Evolutionary conservation across 1,140 invertebrate genomes (phyloP), one percentile per base, ranked within the genome.

Genomic region (Sminthurinus signatus): DNA sequence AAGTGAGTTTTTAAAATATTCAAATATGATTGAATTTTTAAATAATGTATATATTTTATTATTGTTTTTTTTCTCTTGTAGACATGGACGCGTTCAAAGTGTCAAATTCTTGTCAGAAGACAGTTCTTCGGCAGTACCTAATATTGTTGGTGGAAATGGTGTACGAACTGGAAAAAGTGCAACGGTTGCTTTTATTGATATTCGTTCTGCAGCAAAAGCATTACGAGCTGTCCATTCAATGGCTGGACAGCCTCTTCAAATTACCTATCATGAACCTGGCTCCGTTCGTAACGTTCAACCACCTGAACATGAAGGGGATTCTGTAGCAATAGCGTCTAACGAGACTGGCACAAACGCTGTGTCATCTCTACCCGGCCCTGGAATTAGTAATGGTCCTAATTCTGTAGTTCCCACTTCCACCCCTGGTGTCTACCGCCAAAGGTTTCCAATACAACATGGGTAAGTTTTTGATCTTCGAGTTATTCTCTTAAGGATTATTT

Each of bases 11-110:
- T n/a, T n/a, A n/a, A n/a, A n/a, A n/a, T n/a, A n/a, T n/a, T n/a
- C n/a, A n/a, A n/a, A n/a, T n/a, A n/a, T n/a, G n/a, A n/a, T n/a
- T n/a, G n/a, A n/a, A n/a, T n/a, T n/a, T n/a, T n/a, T n/a, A n/a
- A n/a, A n/a, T n/a, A n/a, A n/a, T n/a, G n/a, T n/a, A 27, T 54
- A 23, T 23, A 54, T 28, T 3, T 17, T 17, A 14, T 54, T 27
- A 21, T 17, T 14, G 51, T 12, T 28, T 31, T 28, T 28, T 65
- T 69, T 68, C 74, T 55, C 69, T 83, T 83, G 43, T 82, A 94
- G 91, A 81, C 93, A 93, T 93, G 91, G 91, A 81, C 89, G 89
- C 82, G 91, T 94, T 80, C 91, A 94, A 82, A 93, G 88, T 85
- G 90, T 94, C 82, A 93, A 93, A 80, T 82, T 94, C 78, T 83